These are phyloP conservation scores for Didymodactylos carnosus DNA, from an alignment of 2,888 invertebrate species.

Conservation along the genomic window DNA sequence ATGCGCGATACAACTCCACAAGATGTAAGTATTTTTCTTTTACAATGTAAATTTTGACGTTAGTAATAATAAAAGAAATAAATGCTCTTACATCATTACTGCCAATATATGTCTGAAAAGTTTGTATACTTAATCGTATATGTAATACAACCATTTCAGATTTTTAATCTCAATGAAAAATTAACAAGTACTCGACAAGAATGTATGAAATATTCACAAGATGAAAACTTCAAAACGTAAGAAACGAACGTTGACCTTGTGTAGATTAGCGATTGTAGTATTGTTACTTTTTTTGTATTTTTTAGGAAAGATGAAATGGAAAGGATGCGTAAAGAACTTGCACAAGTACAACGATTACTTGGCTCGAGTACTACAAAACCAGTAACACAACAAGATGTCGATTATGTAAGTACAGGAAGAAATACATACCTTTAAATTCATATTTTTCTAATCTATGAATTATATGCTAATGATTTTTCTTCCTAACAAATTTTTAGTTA, in stretches of 20 bases:
- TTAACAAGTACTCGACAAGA: background rate
- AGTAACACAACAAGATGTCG: background rate
- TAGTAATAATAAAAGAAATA: too few relatives aligned
- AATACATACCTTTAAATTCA: background rate
- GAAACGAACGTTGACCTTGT: too few relatives aligned
- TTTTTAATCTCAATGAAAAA: background rate
- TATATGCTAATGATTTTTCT: too few relatives aligned
- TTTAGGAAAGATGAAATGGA: background rate
- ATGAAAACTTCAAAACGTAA: background rate
- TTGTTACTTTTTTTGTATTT: background rate
- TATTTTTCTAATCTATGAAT: background rate
- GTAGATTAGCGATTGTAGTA: too few relatives aligned
- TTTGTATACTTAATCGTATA: too few relatives aligned
- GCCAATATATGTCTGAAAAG: too few relatives aligned
- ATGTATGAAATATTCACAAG: background rate
- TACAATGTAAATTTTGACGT: too few relatives aligned
- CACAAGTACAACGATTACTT: background rate
- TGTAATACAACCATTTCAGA: background rate
- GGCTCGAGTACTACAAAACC: background rate
- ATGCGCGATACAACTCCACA: background rate
- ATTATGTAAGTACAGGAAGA: background rate
- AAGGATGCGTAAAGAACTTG: background rate
- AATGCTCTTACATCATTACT: too few relatives aligned
- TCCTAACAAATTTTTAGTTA: background rate
- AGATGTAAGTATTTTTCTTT: too few relatives aligned